Conservation (phyloP, 2,797 vertebrate species). For the Galaxias olidus region DNA sequence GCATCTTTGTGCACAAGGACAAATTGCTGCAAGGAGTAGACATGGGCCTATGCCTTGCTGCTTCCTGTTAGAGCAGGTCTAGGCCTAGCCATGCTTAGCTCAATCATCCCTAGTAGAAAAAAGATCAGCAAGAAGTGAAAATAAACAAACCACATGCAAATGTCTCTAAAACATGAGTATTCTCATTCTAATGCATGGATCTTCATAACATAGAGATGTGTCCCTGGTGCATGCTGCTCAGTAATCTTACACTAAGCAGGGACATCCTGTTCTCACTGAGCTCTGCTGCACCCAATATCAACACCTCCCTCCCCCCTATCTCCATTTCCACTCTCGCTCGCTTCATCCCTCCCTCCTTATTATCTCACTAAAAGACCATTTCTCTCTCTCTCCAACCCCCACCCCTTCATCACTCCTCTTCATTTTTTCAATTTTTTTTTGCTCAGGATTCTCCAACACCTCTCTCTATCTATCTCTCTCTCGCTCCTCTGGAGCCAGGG, state of each 20-base stretch:
- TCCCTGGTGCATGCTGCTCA: no score
- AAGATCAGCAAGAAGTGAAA: not conserved
- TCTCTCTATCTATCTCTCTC: conserved; percentile 46
- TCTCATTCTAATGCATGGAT: no score
- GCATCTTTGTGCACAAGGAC: no score
- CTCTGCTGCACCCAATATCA: conserved; percentile 1
- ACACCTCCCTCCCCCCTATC: not conserved
- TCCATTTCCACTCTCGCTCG: conserved; percentile 1
- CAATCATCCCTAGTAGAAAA: not conserved
- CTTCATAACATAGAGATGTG: no score
- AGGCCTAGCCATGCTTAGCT: no score
- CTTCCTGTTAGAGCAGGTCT: no score
- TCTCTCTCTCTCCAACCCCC: not conserved
- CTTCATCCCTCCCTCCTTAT: conserved; percentile 37
- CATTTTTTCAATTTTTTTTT: not conserved
- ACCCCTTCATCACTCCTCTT: not conserved
- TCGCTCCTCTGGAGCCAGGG: conserved; percentile 48
- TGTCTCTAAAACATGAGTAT: no score
- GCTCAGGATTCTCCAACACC: conserved; percentile 13
- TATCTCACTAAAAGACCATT: conserved; percentile 22
- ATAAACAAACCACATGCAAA: not conserved
- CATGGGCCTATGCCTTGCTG: no score
- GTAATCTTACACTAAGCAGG: not conserved
- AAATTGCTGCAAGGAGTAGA: no score
- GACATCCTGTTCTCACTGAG: conserved; percentile 10